Percentiles rank a stretch among this genome's conserved stretches.
These are phyloP conservation scores for Procambarus clarkii DNA, from an alignment of 1,140 invertebrate species.

Conservation along the genomic window DNA sequence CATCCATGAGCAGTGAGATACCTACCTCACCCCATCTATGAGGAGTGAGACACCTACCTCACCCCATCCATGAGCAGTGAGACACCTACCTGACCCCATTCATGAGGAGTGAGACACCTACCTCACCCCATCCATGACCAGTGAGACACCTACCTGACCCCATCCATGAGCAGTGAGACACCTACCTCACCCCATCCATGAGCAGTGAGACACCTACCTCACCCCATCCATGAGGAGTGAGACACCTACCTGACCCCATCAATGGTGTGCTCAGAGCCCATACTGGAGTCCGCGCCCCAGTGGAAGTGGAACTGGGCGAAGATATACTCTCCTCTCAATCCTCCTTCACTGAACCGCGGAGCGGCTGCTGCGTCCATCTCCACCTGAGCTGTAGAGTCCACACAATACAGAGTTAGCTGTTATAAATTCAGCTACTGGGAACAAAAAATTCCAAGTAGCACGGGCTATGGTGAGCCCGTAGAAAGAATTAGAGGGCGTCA, in stretches of 20 bases:
- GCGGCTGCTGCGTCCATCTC: slow-evolving; percentile 67
- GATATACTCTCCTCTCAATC: slow-evolving; percentile 82
- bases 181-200: neutral
- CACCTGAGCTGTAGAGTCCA: slow-evolving; percentile 56
- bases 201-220: too few relatives aligned
- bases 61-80: too few relatives aligned
- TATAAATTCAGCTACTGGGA: too few relatives aligned
- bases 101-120: neutral
- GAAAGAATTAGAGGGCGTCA: too few relatives aligned
- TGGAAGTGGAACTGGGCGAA: slow-evolving; percentile 91
- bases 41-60: too few relatives aligned
- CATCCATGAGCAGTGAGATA: neutral
- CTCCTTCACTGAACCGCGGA: slow-evolving; percentile 60
- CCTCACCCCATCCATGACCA: too few relatives aligned
- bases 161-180: neutral
- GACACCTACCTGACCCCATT: neutral
- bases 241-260: slow-evolving; percentile 80
- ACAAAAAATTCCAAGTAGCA: too few relatives aligned
- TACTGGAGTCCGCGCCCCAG: slow-evolving; percentile 87
- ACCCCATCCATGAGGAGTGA: neutral
- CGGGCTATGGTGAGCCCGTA: too few relatives aligned
- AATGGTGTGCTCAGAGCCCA: slow-evolving; percentile 92
- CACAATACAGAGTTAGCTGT: too few relatives aligned
- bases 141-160: neutral
- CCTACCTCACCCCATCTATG: slow-evolving; percentile 82